Evolutionary conservation across 2,888 invertebrate species (phyloP), one percentile per base, ranked within the genome.

Genomic region (Agrochola lota): DNA sequence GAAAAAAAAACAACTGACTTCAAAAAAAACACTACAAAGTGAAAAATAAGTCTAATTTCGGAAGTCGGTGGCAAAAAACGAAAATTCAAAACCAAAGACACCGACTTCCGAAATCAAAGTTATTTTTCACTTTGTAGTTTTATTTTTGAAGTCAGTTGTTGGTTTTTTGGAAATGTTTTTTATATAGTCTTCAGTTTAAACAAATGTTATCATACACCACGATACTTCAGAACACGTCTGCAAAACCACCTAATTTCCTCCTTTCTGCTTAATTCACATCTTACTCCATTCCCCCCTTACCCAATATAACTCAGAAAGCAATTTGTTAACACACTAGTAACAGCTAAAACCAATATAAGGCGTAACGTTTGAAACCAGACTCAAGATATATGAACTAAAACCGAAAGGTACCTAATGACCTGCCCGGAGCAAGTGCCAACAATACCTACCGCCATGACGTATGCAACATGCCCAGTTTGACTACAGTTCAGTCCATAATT

Each of bases 301-400:
- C 20, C 2, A 79, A 81, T 67, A 40, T n/a, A 43, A 67, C 11
- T 57, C 35, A n/a, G 30, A 76, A 73, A 77, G 67, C 40, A 55
- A 74, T 80, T 70, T 69, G 63, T 46, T 35, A 60, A 46, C 40
- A 15, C 11, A 60, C 55, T 52, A 81, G 49, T 67, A 59, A 82
- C 46, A 26, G 46, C 52, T 55, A 30, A 40, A 67, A 43, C 26
- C 17, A 60, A 62, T 35, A 52, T 30, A 15, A 26, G 55, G 35
- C 57, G 72, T 52, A 71, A 73, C 67, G 62, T 72, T 57, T 55
- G 63, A 40, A 66, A 72, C 63, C 35, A 49, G 43, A 26, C 66
- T 17, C 26, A 71, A 83, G 80, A 86, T 86, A 69, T 77, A 86
- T 86, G 77, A 52, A 59, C 71, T 59, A 43, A 69, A 70, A 71